phyloP scores from a whole-genome alignment of 2,797 vertebrate species.

The Peromyscus nudipes region DNA sequence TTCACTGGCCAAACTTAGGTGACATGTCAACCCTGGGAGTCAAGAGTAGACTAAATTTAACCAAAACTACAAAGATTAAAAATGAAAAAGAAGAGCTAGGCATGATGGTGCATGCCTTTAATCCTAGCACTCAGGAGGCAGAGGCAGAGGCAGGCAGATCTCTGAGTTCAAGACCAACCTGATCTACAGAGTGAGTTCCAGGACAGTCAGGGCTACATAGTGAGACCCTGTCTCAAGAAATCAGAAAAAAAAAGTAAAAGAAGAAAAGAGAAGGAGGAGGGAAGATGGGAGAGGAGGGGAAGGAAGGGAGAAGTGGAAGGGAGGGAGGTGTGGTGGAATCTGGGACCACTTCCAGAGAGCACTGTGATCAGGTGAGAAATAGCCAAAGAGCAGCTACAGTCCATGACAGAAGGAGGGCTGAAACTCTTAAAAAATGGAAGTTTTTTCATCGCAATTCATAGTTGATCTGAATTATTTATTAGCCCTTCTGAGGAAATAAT shows the following conservation, averaged over 20 bases:
- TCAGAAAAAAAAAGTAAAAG: background rate
- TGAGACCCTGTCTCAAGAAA: background rate
- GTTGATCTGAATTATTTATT: constrained; percentile 83
- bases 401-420: background rate
- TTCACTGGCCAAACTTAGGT: constrained; percentile 19
- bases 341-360: constrained; percentile 22
- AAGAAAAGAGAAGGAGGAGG: background rate
- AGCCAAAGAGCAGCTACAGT: constrained; percentile 21
- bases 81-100: background rate
- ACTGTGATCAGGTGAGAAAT: constrained; percentile 17
- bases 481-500: constrained; percentile 81
- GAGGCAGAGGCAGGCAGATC: background rate
- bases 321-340: background rate
- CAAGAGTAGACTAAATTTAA: constrained; percentile 11
- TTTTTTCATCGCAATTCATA: constrained; percentile 75
- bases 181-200: background rate
- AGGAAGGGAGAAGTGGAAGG: background rate
- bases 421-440: background rate
- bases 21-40: background rate
- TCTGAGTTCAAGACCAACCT: background rate
- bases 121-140: background rate
- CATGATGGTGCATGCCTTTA: background rate
- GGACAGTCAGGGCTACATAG: background rate
- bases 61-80: background rate
- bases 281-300: background rate